phyloP scores from a whole-genome alignment of 2,888 invertebrate species.

The Molanna angustata region DNA sequence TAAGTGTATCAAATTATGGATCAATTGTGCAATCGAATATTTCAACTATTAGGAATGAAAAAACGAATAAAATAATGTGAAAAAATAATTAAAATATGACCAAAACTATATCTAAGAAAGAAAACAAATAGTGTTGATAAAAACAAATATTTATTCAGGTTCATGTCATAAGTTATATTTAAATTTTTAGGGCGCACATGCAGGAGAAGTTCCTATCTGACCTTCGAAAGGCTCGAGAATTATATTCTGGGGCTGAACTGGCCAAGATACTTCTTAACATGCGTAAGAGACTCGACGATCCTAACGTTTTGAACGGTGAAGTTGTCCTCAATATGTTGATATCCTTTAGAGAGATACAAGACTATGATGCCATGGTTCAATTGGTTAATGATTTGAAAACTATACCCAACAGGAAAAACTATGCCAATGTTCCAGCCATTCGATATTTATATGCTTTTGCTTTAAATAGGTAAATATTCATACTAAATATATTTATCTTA shows the following conservation, averaged over 20 bases:
- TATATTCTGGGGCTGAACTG: constrained; percentile 77
- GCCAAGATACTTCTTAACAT: constrained; percentile 82
- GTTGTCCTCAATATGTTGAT: constrained; percentile 93
- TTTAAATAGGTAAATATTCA: constrained; percentile 68
- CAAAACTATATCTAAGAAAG: no score
- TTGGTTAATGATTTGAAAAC: constrained; percentile 91
- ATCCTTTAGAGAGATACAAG: constrained; percentile 88
- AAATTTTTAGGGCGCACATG: constrained; percentile 83
- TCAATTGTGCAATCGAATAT: no score
- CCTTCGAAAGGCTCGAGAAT: constrained; percentile 87
- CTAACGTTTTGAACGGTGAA: constrained; percentile 93
- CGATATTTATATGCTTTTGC: constrained; percentile 96
- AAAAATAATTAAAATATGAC: no score
- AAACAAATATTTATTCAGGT: no score
- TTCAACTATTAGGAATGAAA: no score
- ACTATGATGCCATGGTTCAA: constrained; percentile 96
- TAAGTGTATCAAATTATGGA: no score
- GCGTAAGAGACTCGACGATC: constrained; percentile 91
- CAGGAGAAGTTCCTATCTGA: constrained; percentile 97
- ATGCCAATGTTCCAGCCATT: constrained; percentile 86
- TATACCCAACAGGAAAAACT: constrained; percentile 84
- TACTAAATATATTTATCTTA: not conserved
- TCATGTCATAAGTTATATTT: no score
- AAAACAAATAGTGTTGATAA: no score
- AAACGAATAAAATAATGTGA: no score